Conservation (phyloP, 2,888 invertebrate species). For the Monopis laevigella region DNA sequence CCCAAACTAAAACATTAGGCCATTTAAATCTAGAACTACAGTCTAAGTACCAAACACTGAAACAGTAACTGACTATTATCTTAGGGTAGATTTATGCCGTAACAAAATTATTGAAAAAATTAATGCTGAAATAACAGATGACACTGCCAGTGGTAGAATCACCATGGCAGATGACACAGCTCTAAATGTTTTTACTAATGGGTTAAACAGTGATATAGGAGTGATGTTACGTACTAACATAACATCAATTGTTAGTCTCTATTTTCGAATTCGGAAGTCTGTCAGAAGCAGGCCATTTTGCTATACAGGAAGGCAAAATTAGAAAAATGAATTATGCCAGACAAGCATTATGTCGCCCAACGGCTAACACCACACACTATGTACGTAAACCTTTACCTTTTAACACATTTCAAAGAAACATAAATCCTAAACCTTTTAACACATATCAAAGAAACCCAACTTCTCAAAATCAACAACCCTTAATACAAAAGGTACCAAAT, state of each 20-base stretch:
- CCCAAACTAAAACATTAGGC: background rate
- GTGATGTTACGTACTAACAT: slow-evolving; percentile 13
- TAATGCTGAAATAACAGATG: background rate
- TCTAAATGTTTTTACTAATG: background rate
- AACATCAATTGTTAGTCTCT: too few species aligned
- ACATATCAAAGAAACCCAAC: too few species aligned
- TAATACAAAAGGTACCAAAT: too few species aligned
- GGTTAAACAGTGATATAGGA: background rate
- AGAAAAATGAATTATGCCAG: slow-evolving; percentile 19
- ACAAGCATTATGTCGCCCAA: slow-evolving; percentile 13
- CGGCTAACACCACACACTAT: slow-evolving; percentile 17
- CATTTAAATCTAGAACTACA: background rate
- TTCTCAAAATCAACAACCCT: too few species aligned
- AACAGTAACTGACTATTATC: background rate
- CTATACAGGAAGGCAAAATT: slow-evolving; percentile 23
- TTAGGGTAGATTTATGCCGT: background rate
- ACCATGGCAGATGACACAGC: background rate
- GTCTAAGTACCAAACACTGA: background rate
- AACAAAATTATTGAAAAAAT: background rate
- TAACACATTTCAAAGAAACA: too few species aligned
- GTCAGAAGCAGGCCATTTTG: slow-evolving; percentile 21
- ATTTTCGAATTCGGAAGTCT: slow-evolving; percentile 17
- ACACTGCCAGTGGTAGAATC: background rate
- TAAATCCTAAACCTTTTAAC: too few species aligned
- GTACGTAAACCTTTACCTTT: slow-evolving; percentile 22